Evolutionary conservation across 2,888 invertebrate genomes (phyloP).

Genomic region (Shargacucullia verbasci): DNA sequence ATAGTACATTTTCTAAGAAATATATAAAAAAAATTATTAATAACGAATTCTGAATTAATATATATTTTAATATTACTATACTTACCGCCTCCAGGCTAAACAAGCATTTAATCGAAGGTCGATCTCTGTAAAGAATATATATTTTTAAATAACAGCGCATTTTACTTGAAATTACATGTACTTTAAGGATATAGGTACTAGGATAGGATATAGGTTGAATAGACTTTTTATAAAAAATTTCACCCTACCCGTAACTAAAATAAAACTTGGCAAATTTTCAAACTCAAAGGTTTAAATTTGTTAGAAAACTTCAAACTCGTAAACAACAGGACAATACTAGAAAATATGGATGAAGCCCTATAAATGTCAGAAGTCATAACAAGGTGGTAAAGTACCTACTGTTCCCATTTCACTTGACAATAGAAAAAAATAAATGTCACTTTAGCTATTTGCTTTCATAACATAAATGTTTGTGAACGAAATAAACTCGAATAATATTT

Average conservation of each 20-base stretch:
- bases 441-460: constrained; percentile 30
- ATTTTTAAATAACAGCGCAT: no score
- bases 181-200: no score
- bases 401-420: constrained; percentile 48
- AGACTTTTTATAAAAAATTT: no score
- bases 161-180: no score
- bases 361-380: constrained; percentile 78
- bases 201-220: no score
- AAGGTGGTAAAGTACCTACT: constrained; percentile 58
- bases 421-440: constrained; percentile 40
- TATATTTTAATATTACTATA: no score
- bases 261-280: no score
- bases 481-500: background rate
- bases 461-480: background rate
- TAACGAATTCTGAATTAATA: no score
- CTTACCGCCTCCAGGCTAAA: background rate
- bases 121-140: background rate
- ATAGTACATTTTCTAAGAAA: no score
- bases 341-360: constrained; percentile 70
- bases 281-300: background rate
- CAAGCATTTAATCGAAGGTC: background rate
- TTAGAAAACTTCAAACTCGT: constrained; percentile 6
- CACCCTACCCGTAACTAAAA: no score
- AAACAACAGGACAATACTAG: constrained; percentile 42
- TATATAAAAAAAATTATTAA: no score